Base-by-base conservation (phyloP, 2,888 invertebrate genomes). In the Synanthedon andrenaeformis region DNA sequence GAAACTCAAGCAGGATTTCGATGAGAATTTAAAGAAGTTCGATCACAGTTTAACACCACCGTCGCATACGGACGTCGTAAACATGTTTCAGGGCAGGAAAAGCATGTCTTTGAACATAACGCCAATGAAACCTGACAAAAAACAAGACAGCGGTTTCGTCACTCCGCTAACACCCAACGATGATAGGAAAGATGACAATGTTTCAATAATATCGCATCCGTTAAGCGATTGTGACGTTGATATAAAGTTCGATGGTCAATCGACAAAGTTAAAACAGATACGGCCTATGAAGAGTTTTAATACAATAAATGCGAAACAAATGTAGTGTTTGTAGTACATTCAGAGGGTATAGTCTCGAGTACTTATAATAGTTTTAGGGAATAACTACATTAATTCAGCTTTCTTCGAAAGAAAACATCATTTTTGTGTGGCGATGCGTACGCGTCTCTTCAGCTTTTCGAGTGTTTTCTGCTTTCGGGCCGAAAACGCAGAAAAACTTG, bases 201-300 rank as follows among this genome's bases (percentile, higher is more conserved):
- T 74, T 42, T 88, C 89, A 0, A 72, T 79, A 0, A 69, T 86
- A 1, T 89, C 90, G 52, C 95, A 94, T 79, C 95, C 95, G 0
- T 68, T 95, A 3, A 93, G 94, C 60, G 92, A 93, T 65, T 92
- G 92, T 56, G 95, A 94, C 68, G 93, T 94, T 0, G 93, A 92
- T 67, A 94, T 95, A 51, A 93, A 92, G 58, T 95, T 92, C 67
- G 93, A 93, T 63, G 94, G 94, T 5, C 86, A 85, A 13, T 93
- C 93, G 1, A 93, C 94, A 0, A 93, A 95, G 70, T 77, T 95
- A 56, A 94, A 94, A 70, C 92, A 92, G 53, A 90, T 94, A 28
- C 89, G 91, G 58, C 90, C 93, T 11, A 62, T 85, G 59, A 57
- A 57, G 45, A 48, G 60, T 51, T 41, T 41, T 48, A 41, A n/a